Conservation (phyloP, 2,797 vertebrate species). For the Chaunax sp. region DNA sequence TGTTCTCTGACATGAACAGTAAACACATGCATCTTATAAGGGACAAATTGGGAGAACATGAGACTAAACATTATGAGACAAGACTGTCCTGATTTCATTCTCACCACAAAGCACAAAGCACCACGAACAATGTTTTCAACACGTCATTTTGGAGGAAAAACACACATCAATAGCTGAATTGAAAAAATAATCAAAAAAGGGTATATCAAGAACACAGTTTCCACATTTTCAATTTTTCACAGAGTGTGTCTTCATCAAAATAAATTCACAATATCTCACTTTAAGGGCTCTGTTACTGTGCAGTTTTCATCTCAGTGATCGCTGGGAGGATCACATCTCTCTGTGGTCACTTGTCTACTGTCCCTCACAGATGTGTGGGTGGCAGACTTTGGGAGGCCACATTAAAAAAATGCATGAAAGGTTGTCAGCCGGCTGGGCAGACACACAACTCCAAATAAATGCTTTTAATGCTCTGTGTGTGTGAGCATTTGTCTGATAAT, state of each 20-base stretch:
- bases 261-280: slow-evolving; percentile 33
- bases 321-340: slow-evolving; percentile 33
- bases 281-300: slow-evolving; percentile 16
- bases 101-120: slow-evolving; percentile 42
- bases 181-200: background rate
- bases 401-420: slow-evolving; percentile 42
- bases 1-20: slow-evolving; percentile 2
- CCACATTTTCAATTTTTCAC: slow-evolving; percentile 22
- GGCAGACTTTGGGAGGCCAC: slow-evolving; percentile 41
- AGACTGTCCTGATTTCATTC: slow-evolving; percentile 62
- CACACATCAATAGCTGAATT: background rate
- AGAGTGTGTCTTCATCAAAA: slow-evolving; percentile 19
- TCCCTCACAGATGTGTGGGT: slow-evolving; percentile 50
- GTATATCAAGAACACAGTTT: slow-evolving; percentile 3
- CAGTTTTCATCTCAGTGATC: slow-evolving; percentile 29
- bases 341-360: slow-evolving; percentile 36
- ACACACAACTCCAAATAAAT: too few relatives aligned
- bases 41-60: slow-evolving; percentile 26
- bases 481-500: too few relatives aligned
- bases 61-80: slow-evolving; percentile 45
- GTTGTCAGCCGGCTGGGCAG: slow-evolving; percentile 10
- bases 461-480: too few relatives aligned
- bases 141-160: slow-evolving; percentile 10
- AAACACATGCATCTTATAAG: slow-evolving; percentile 11
- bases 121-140: slow-evolving; percentile 15